Evolutionary conservation across 2,888 invertebrate genomes (phyloP).

Genomic region (Volucella zonaria): DNA sequence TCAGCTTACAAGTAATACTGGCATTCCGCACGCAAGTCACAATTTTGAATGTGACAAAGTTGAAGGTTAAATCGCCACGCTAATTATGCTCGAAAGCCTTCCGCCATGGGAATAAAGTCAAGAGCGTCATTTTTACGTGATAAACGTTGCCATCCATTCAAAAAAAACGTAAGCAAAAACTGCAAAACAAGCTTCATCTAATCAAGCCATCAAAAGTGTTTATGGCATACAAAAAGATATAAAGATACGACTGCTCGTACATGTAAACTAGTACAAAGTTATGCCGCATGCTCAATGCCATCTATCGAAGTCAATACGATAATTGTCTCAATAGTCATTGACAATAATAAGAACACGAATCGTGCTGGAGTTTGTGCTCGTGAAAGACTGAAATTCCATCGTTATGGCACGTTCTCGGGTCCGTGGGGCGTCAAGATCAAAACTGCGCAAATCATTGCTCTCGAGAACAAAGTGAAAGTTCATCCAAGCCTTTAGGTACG

Average conservation of each 20-base stretch:
- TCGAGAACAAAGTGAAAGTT: constrained; percentile 70
- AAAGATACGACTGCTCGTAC: constrained; percentile 1
- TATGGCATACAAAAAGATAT: constrained; percentile 12
- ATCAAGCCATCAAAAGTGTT: constrained; percentile 28
- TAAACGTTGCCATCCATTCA: constrained; percentile 34
- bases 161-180: not conserved
- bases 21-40: not conserved
- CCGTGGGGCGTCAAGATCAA: constrained; percentile 23
- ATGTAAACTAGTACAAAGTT: constrained; percentile 1
- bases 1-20: not conserved
- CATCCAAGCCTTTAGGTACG: constrained; percentile 18
- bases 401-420: constrained; percentile 47
- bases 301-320: constrained; percentile 15
- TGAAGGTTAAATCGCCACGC: constrained; percentile 42
- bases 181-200: constrained; percentile 17
- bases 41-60: constrained; percentile 35
- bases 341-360: constrained; percentile 36
- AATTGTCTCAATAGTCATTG: not conserved
- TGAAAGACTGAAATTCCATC: constrained; percentile 18
- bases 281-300: constrained; percentile 19
- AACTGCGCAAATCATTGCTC: constrained; percentile 15
- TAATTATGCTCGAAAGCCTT: constrained; percentile 39
- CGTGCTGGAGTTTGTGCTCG: not conserved
- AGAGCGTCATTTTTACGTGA: constrained; percentile 38
- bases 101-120: constrained; percentile 63